These are phyloP conservation scores for Dynastes grantii DNA, from an alignment of 2,888 invertebrate species.

Conservation along the genomic window DNA sequence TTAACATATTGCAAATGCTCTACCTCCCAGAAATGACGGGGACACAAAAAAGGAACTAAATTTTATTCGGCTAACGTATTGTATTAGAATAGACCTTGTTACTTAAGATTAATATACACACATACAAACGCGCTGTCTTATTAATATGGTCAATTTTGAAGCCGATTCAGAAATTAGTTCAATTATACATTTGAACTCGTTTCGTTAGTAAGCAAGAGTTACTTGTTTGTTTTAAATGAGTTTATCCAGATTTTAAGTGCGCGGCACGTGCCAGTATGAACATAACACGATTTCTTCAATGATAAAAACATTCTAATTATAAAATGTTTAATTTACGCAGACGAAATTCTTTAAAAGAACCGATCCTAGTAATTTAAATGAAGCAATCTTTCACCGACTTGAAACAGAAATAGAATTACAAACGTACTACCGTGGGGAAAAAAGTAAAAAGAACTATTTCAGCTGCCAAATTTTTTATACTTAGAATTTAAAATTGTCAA, in stretches of 20 bases:
- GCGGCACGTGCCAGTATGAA: constrained; percentile 29
- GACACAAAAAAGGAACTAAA: background rate
- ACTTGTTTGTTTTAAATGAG: constrained; percentile 31
- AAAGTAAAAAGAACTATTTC: too few species aligned
- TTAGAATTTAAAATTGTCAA: too few species aligned
- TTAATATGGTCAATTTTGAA: constrained; percentile 38
- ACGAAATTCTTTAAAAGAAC: background rate
- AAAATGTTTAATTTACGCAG: constrained; percentile 10
- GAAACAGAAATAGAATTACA: background rate
- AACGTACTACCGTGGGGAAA: too few species aligned
- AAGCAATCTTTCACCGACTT: background rate
- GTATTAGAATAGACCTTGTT: constrained; percentile 24
- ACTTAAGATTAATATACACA: background rate
- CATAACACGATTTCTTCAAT: constrained; percentile 11
- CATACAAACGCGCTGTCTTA: background rate
- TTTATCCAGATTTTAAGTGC: constrained; percentile 28
- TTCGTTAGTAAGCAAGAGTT: constrained; percentile 12
- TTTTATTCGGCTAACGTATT: constrained; percentile 18
- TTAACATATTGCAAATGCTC: too few species aligned
- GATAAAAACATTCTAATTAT: constrained; percentile 25
- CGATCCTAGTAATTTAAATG: background rate
- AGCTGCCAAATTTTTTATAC: too few species aligned
- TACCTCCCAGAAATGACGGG: too few species aligned
- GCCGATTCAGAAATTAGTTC: constrained; percentile 36
- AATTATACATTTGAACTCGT: constrained; percentile 44